Percentiles rank a stretch among this genome's conserved stretches.
phyloP scores from a whole-genome alignment of 2,113 vertebrate genomes.

The Pollimyrus isidori region DNA sequence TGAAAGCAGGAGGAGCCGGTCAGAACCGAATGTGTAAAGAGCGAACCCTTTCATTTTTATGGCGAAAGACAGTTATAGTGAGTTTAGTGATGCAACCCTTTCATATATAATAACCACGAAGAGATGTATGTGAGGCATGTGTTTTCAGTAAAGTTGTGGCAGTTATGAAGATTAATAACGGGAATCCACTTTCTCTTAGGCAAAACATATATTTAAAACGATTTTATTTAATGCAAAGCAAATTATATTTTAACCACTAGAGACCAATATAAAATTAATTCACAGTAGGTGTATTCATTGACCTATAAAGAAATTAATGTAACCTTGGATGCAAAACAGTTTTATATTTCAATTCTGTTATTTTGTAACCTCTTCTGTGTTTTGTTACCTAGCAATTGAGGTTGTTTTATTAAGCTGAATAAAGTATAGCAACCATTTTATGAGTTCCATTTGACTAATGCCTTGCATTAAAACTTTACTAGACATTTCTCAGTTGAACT shows the following conservation, averaged over 20 bases:
- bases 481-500: not conserved
- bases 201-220: not conserved
- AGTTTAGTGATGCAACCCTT: not conserved
- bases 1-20: not conserved
- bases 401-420: slow-evolving; percentile 1
- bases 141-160: not conserved
- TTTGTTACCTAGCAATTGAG: slow-evolving; percentile 1
- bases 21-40: not conserved
- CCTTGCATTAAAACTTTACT: not conserved
- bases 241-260: not conserved
- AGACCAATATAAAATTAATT: not conserved
- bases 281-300: not conserved
- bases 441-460: not conserved
- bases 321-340: not conserved
- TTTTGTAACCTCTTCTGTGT: not conserved
- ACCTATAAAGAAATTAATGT: not conserved
- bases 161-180: not conserved
- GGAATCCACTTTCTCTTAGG: not conserved
- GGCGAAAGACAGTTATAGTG: not conserved
- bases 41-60: not conserved
- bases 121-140: not conserved
- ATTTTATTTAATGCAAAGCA: not conserved
- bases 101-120: not conserved
- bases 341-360: not conserved
- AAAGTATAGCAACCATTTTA: not conserved